A percentile compares a stretch with the other conserved stretches of the same genome.
Conservation (phyloP, 92 coral and sea anemone species). For the Porites cylindrica region DNA sequence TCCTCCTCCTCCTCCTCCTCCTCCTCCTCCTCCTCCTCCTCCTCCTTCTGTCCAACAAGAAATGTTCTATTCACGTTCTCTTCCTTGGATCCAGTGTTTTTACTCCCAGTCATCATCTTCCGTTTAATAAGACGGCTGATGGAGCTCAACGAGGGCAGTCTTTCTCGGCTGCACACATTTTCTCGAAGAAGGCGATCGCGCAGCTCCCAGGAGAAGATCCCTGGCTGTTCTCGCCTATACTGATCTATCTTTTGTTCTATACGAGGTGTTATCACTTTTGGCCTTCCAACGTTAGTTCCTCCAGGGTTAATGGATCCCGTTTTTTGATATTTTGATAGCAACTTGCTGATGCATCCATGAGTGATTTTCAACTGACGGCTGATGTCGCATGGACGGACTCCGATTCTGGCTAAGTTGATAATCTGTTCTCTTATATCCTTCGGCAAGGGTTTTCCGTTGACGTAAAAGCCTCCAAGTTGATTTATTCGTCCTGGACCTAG, state of each 20-base stretch:
- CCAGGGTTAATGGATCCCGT: conserved; percentile 89
- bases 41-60: not conserved
- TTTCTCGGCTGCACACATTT: conserved; percentile 64
- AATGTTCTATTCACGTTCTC: not conserved
- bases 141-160: conserved; percentile 76
- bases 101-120: conserved; percentile 35
- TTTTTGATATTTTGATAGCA: conserved; percentile 81
- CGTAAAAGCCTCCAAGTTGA: conserved; percentile 88
- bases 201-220: conserved; percentile 80
- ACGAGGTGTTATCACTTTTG: conserved; percentile 63
- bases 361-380: conserved; percentile 88
- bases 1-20: not conserved
- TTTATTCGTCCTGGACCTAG: conserved; percentile 81
- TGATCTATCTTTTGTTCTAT: conserved; percentile 72
- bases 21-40: too few relatives aligned
- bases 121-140: conserved; percentile 73
- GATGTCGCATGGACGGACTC: conserved; percentile 91
- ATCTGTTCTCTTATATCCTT: conserved; percentile 75
- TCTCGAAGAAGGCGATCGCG: conserved; percentile 69
- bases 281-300: conserved; percentile 67
- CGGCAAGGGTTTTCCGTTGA: conserved; percentile 90
- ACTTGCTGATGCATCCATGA: conserved; percentile 93
- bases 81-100: not conserved
- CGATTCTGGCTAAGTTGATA: conserved; percentile 76
- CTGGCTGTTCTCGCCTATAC: conserved; percentile 66